Conservation (phyloP, 1,140 invertebrate genomes). For the Ridgeia piscesae region DNA sequence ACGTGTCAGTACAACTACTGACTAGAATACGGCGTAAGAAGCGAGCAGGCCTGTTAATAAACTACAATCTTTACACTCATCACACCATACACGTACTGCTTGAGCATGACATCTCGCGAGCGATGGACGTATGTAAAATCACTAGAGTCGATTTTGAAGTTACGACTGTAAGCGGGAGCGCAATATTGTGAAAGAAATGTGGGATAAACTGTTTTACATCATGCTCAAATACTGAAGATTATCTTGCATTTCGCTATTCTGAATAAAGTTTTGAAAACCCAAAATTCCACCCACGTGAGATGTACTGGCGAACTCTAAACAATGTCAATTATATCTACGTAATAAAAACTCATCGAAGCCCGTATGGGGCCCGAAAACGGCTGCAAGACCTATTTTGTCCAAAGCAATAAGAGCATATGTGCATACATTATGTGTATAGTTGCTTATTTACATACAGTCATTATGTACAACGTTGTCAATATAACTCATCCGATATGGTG, state of each 20-base stretch:
- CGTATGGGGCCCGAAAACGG: neutral
- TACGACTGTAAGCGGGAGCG: neutral
- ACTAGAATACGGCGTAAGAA: neutral
- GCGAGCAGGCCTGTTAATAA: neutral
- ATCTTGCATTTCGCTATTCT: neutral
- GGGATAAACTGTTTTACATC: neutral
- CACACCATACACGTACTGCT: neutral
- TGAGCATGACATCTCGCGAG: neutral
- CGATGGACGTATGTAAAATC: neutral
- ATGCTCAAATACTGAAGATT: neutral
- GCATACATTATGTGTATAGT: neutral
- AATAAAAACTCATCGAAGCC: neutral
- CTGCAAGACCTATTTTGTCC: neutral
- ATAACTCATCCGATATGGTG: too few species aligned
- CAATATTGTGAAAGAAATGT: neutral
- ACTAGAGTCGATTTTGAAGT: neutral
- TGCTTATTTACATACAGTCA: neutral
- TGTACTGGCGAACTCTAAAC: neutral
- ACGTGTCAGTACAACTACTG: neutral
- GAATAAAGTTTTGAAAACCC: neutral
- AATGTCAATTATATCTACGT: neutral
- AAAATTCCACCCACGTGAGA: neutral
- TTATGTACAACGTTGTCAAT: neutral
- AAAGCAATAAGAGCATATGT: neutral
- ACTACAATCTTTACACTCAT: neutral